Conservation (phyloP, 1,140 invertebrate genomes). For the Drosophila mayri region DNA sequence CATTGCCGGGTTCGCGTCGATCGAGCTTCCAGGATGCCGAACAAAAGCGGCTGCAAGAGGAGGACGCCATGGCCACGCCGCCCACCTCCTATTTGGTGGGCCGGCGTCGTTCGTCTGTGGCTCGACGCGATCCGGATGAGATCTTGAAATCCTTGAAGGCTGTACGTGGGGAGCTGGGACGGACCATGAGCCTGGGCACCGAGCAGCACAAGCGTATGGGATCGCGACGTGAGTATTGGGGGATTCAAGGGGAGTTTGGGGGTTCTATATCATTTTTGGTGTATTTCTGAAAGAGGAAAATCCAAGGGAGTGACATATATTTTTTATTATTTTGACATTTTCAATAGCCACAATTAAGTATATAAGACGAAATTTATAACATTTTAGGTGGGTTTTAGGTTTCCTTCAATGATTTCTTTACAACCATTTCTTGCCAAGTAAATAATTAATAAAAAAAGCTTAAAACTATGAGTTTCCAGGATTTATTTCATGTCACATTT, state of each 20-base stretch:
- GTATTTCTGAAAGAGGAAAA: too few species aligned
- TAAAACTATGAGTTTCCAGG: too few species aligned
- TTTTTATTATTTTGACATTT: too few species aligned
- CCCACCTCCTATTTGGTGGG: conserved; percentile 88
- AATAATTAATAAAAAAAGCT: not conserved
- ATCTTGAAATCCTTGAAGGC: conserved; percentile 91
- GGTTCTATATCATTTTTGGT: too few species aligned
- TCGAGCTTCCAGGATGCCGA: conserved; percentile 92
- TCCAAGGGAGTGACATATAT: conserved; percentile 1
- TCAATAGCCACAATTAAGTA: not conserved
- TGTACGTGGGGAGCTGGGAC: conserved; percentile 91
- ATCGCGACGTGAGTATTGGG: conserved; percentile 88
- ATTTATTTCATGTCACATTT: conserved; percentile 1
- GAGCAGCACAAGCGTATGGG: conserved; percentile 85
- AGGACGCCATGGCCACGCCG: conserved; percentile 86
- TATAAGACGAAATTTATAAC: not conserved
- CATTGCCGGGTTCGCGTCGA: conserved; percentile 92
- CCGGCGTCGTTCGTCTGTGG: conserved; percentile 91
- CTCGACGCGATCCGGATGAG: conserved; percentile 92
- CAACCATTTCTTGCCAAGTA: not conserved
- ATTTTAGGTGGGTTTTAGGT: too few species aligned
- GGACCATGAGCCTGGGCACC: conserved; percentile 91
- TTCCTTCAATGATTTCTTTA: not conserved
- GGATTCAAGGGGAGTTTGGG: not conserved
- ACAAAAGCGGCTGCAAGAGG: conserved; percentile 85